phyloP scores from a whole-genome alignment of 2,113 vertebrate species.

The cattle (Bos taurus) region DNA sequence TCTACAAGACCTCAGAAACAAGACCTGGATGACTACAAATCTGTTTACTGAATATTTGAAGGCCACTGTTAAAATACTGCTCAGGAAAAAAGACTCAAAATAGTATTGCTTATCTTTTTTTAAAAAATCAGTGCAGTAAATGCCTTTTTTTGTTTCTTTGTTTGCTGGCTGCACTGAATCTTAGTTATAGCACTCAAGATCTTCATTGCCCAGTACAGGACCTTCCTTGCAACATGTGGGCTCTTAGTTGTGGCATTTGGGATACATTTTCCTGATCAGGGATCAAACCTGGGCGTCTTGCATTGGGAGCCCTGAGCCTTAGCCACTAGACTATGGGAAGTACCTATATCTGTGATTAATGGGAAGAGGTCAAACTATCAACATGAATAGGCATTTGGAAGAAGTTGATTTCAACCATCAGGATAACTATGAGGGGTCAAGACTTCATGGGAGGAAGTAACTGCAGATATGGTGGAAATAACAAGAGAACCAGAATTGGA shows the following conservation, averaged over 20 bases:
- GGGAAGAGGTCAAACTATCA: neutral
- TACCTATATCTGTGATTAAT: neutral
- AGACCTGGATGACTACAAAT: neutral
- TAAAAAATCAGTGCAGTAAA: neutral
- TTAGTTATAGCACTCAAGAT: neutral
- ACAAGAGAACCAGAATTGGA: neutral
- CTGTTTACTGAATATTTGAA: neutral
- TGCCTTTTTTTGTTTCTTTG: neutral
- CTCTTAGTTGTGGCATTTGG: neutral
- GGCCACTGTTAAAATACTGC: neutral
- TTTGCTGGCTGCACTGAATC: neutral
- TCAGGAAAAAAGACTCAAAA: neutral
- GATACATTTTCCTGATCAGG: neutral
- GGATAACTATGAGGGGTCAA: neutral
- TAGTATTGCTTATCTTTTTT: neutral
- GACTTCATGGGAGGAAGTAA: neutral
- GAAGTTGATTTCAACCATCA: neutral
- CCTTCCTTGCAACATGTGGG: neutral
- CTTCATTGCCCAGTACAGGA: neutral
- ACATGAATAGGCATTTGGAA: neutral
- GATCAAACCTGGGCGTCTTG: neutral
- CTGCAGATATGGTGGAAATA: neutral
- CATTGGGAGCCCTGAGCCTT: neutral
- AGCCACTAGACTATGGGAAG: neutral
- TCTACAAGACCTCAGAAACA: neutral